phyloP scores from a whole-genome alignment of 1,140 invertebrate species.

The Lysiphlebus fabarum region DNA sequence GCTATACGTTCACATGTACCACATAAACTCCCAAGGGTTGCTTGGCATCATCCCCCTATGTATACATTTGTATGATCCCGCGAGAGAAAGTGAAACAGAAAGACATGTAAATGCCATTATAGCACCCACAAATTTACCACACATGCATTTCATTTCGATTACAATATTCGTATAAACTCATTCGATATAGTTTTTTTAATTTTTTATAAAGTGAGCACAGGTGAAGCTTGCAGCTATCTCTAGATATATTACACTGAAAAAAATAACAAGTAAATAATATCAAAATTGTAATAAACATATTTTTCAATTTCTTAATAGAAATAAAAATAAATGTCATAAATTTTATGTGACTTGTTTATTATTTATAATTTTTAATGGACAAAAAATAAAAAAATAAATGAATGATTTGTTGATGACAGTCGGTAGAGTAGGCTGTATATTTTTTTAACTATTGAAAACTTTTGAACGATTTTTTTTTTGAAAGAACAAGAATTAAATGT shows the following conservation, averaged over 20 bases:
- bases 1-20: constrained; percentile 40
- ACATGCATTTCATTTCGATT: constrained; percentile 28
- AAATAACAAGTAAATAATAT: constrained; percentile 4
- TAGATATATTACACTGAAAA: constrained; percentile 14
- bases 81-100: no score
- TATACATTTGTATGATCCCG: constrained; percentile 16
- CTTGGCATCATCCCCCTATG: constrained; percentile 26
- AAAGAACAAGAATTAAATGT: constrained; percentile 18
- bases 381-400: constrained; percentile 5
- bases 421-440: constrained; percentile 34
- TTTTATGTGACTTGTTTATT: neutral
- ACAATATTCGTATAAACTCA: constrained; percentile 27
- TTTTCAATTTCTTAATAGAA: constrained; percentile 19
- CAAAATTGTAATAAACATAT: constrained; percentile 2
- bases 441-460: constrained; percentile 20
- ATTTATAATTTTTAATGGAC: no score
- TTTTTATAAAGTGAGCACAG: constrained; percentile 12
- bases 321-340: neutral
- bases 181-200: constrained; percentile 11
- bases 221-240: neutral
- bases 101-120: no score
- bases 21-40: constrained; percentile 50
- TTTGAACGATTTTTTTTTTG: constrained; percentile 23
- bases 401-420: constrained; percentile 24
- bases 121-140: constrained; percentile 24